These are phyloP conservation scores for Setipinna tenuifilis DNA, from an alignment of 2,797 vertebrate genomes.

Conservation along the genomic window DNA sequence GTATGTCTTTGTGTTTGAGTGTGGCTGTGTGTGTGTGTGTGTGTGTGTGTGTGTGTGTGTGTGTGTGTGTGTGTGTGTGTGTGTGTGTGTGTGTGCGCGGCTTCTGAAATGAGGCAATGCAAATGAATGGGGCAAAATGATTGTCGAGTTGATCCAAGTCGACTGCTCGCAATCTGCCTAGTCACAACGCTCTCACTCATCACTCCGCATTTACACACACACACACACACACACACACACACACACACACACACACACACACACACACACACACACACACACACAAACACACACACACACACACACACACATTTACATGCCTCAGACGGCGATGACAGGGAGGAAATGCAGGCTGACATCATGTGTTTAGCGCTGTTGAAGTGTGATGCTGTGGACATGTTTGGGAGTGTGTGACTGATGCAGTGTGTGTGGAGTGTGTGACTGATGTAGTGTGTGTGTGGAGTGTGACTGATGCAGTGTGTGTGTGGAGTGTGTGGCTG, in stretches of 20 bases:
- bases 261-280: too few species aligned
- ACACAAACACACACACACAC: too few species aligned
- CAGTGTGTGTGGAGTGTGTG: too few species aligned
- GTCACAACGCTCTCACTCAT: background rate
- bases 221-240: too few species aligned
- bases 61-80: conserved; percentile 3
- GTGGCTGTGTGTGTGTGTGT: background rate
- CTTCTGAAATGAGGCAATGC: too few species aligned
- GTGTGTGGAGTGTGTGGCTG: background rate
- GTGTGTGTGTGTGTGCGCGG: background rate
- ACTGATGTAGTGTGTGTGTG: too few species aligned
- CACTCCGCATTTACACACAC: too few species aligned
- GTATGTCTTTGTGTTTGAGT: conserved; percentile 13
- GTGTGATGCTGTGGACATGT: background rate
- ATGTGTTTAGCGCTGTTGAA: background rate
- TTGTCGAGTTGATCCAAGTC: background rate
- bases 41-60: background rate
- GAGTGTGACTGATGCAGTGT: background rate
- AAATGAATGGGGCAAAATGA: background rate
- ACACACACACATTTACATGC: background rate
- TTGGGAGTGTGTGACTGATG: background rate
- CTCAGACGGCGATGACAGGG: background rate
- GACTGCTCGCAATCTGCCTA: background rate
- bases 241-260: too few species aligned
- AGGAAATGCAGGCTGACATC: conserved; percentile 7